Conservation (phyloP, 2,113 vertebrate genomes). For the western clawed frog (Xenopus tropicalis) region DNA sequence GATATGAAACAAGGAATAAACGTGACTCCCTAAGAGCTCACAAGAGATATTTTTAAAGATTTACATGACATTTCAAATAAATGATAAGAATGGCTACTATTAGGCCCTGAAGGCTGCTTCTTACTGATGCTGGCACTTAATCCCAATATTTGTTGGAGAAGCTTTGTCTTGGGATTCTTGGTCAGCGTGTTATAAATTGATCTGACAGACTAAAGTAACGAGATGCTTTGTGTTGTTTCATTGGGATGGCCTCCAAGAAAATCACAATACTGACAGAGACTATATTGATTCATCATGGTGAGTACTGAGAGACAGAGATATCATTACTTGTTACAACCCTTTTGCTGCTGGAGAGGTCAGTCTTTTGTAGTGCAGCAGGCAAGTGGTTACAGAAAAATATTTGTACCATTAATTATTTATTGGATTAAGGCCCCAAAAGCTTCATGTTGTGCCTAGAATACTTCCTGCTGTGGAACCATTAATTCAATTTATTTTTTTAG, state of each 20-base stretch:
- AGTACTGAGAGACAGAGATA: conserved; percentile 28
- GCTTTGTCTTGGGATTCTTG: conserved; percentile 32
- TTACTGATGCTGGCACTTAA: conserved; percentile 35
- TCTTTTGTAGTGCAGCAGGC: conserved; percentile 1
- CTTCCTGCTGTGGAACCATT: no score
- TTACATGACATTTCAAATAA: conserved; percentile 45
- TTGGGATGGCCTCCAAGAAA: conserved; percentile 36
- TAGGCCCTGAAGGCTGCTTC: conserved; percentile 37
- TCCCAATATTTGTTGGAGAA: conserved; percentile 27
- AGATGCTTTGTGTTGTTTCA: conserved; percentile 29
- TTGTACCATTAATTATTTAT: background rate
- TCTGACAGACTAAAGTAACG: conserved; percentile 37
- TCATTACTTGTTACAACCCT: conserved; percentile 24
- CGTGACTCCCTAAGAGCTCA: conserved; percentile 25
- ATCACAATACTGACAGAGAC: conserved; percentile 37
- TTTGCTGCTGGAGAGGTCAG: conserved; percentile 1
- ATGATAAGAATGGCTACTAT: conserved; percentile 41
- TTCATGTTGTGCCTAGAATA: background rate
- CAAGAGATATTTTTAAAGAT: conserved; percentile 34
- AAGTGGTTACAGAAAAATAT: background rate
- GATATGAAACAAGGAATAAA: conserved; percentile 21
- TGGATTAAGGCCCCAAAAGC: background rate
- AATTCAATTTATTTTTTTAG: no score
- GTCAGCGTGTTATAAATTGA: conserved; percentile 33
- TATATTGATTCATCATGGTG: conserved; percentile 42